Conservation (phyloP, 2,113 vertebrate species). For the Carassius carassius region DNA sequence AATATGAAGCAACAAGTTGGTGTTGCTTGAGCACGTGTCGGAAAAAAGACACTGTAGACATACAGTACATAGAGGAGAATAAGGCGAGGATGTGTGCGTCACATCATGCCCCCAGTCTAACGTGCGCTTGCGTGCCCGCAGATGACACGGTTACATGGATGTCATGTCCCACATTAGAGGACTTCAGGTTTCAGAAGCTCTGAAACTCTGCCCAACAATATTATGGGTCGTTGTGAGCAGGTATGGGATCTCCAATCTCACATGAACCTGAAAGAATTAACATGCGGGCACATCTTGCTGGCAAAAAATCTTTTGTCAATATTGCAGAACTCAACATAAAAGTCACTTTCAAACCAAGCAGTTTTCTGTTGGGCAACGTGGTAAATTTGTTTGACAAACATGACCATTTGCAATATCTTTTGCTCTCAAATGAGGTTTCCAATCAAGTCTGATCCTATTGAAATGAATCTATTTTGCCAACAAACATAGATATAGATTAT, state of each 20-base stretch:
- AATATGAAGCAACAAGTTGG: conserved; percentile 8
- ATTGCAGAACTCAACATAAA: neutral
- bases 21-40: neutral
- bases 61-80: conserved; percentile 21
- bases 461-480: neutral
- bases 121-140: neutral
- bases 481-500: too few species aligned
- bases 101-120: neutral
- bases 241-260: conserved; percentile 6
- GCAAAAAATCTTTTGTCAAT: neutral
- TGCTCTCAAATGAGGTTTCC: neutral
- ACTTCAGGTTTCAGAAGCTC: conserved; percentile 18
- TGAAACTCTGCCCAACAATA: conserved; percentile 20
- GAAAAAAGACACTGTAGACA: conserved; percentile 17
- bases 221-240: neutral
- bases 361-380: too few species aligned
- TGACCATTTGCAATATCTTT: neutral
- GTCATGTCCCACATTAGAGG: conserved; percentile 21
- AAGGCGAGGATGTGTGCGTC: neutral
- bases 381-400: neutral
- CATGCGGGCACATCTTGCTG: neutral
- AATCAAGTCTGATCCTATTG: neutral
- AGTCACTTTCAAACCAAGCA: too few species aligned
- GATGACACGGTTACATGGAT: conserved; percentile 34
- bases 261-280: neutral